Evolutionary conservation across 2,888 invertebrate genomes (phyloP).

Genomic region (Mycalesis mineus): DNA sequence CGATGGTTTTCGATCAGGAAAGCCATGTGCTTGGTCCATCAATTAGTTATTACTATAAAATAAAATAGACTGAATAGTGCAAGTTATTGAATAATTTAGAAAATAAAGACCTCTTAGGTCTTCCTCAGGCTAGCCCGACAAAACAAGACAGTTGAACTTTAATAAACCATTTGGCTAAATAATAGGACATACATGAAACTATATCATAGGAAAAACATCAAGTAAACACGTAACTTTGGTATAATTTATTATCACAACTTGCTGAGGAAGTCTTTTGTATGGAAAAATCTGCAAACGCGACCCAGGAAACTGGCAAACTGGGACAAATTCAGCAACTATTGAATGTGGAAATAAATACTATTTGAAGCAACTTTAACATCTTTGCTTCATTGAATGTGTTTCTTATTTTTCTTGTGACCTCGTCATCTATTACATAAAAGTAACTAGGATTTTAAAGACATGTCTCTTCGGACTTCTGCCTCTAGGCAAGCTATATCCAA

Average conservation of each 20-base stretch:
- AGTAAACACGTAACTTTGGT: not conserved
- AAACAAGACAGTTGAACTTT: no score
- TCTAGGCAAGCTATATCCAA: no score
- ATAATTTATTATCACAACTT: not conserved
- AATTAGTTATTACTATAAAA: no score
- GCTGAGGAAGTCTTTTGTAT: not conserved
- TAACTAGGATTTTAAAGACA: not conserved
- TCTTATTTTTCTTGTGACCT: slow-evolving; percentile 1
- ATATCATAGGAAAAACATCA: no score
- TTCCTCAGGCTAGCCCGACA: no score
- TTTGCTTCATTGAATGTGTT: not conserved
- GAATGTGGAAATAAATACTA: not conserved
- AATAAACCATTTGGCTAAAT: not conserved
- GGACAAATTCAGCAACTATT: slow-evolving; percentile 1
- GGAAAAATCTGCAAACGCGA: not conserved
- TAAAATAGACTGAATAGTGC: no score
- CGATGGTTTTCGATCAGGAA: no score
- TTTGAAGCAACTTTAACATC: slow-evolving; percentile 1
- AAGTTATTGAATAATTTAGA: no score
- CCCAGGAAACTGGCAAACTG: not conserved
- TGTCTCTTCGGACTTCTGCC: no score
- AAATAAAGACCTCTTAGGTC: no score
- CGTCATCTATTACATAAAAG: not conserved
- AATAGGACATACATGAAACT: no score
- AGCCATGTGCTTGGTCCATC: no score